Evolutionary conservation across 1,140 invertebrate genomes (phyloP), one percentile per base, ranked within the genome.

Genomic region (Dendrolimus punctatus): DNA sequence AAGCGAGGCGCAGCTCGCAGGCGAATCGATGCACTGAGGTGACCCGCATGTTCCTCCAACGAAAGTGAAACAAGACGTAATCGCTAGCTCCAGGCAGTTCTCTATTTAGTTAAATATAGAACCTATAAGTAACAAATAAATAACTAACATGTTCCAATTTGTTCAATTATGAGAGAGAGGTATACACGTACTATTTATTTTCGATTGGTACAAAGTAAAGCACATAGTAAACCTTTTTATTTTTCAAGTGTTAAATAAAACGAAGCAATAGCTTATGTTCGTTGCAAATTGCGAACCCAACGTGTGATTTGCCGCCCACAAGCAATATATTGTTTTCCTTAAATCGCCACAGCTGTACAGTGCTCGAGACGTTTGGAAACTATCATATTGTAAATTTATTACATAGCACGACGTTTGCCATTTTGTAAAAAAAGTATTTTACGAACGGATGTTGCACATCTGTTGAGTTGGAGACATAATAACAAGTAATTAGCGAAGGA

Each of bases 381-480:
- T 23, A 23, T 23, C 23, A 23, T 23, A 23, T 23, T 23, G 23
- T 23, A 23, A 23, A 23, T 23, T 23, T 23, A 23, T 46, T 46
- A 38, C 36, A 46, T 36, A 7, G 46, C 46, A 23, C n/a, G 46
- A 46, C 46, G 7, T 6, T 46, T 23, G 57, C 51, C 62, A 49
- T 63, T 72, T 70, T 64, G 60, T 49, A 46, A 55, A 53, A 68
- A 66, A 64, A 65, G 50, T 61, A 54, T 53, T 53, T 61, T 53
- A 60, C 56, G 66, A 77, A 62, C 80, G 82, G 80, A 84, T 85
- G 80, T 85, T 66, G 70, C 77, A 77, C 82, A 85, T 84, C 76
- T 83, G 82, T 76, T 80, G 23, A 23, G 70, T 68, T 64, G 66
- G 71, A 73, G 79, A 77, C 74, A 76, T 74, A 80, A 80, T 82